Evolutionary conservation across 1,140 invertebrate genomes (phyloP).

Genomic region (Uloborus diversus): DNA sequence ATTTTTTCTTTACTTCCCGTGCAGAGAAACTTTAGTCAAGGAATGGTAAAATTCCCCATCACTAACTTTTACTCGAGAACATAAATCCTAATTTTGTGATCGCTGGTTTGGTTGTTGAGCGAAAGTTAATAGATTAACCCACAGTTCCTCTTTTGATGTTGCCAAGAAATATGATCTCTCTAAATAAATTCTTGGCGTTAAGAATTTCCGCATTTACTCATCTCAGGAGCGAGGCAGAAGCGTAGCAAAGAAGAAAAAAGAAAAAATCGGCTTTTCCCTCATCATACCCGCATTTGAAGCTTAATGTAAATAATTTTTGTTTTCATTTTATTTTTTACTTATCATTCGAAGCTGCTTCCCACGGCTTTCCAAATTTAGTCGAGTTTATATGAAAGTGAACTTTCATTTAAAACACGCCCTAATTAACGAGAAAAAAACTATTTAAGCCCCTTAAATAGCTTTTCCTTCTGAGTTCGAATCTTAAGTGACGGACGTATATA

Average conservation of each 20-base stretch:
- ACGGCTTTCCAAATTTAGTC: constrained; percentile 54
- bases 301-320: constrained; percentile 48
- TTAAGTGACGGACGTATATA: background rate
- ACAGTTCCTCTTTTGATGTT: too few relatives aligned
- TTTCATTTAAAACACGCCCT: constrained; percentile 11
- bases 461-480: background rate
- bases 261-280: background rate
- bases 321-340: background rate
- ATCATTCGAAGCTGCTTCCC: constrained; percentile 36
- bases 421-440: constrained; percentile 40
- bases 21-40: too few relatives aligned
- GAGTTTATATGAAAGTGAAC: constrained; percentile 47
- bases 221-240: too few relatives aligned
- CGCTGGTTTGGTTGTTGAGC: too few relatives aligned
- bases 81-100: too few relatives aligned
- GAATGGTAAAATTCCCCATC: too few relatives aligned
- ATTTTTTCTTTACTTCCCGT: too few relatives aligned
- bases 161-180: too few relatives aligned
- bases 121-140: too few relatives aligned
- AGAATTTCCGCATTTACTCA: too few relatives aligned
- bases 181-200: too few relatives aligned
- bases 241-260: background rate
- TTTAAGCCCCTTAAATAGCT: constrained; percentile 14
- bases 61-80: too few relatives aligned
- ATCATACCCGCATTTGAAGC: constrained; percentile 18